Conservation (phyloP, 2,797 vertebrate species). For the Pterois miles region DNA sequence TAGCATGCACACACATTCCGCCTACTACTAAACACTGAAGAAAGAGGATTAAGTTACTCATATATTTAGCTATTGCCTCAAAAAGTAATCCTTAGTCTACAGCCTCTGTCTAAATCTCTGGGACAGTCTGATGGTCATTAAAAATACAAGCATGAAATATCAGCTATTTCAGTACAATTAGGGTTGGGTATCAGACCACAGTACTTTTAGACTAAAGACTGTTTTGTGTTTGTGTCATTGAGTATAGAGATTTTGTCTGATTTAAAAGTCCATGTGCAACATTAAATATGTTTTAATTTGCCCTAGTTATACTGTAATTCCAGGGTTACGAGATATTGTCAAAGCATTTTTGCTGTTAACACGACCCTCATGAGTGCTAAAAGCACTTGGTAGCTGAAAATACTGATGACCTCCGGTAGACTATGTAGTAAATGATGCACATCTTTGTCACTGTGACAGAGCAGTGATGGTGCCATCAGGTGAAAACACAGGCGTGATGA, state of each 20-base stretch:
- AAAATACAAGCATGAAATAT: conserved; percentile 22
- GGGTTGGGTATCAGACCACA: conserved; percentile 15
- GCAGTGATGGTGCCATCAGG: conserved; percentile 33
- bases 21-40: conserved; percentile 16
- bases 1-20: conserved; percentile 40
- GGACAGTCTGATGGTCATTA: conserved; percentile 35
- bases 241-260: background rate
- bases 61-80: conserved; percentile 29
- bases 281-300: conserved; percentile 20
- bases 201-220: background rate
- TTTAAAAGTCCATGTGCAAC: background rate
- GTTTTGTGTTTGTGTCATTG: background rate
- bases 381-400: background rate
- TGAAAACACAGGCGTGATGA: conserved; percentile 55
- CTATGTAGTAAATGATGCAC: conserved; percentile 18
- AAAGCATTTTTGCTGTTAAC: background rate
- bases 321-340: background rate
- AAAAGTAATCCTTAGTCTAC: conserved; percentile 36
- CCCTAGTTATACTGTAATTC: conserved; percentile 23
- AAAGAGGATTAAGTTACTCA: conserved; percentile 29
- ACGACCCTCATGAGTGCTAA: background rate
- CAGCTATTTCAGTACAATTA: conserved; percentile 25
- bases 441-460: conserved; percentile 15
- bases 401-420: conserved; percentile 2
- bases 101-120: conserved; percentile 41